A percentile compares a stretch with the other conserved stretches of the same genome.
Evolutionary conservation across 2,113 vertebrate genomes (phyloP).

Genomic region (Plestiodon gilberti): DNA sequence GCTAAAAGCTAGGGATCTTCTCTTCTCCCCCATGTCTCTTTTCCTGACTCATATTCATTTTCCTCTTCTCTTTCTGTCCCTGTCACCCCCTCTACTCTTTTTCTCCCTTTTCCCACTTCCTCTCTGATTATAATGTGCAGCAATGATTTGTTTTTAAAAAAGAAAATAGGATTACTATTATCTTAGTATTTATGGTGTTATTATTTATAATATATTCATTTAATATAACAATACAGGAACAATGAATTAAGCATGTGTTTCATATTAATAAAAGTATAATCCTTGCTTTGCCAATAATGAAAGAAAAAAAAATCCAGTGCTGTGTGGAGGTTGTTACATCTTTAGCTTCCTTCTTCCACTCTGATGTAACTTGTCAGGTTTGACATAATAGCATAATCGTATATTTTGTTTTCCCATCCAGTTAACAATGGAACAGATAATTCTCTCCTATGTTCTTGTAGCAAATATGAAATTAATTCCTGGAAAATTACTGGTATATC

Average conservation of each 20-base stretch:
- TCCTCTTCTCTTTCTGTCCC: too few species aligned
- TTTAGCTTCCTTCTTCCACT: background rate
- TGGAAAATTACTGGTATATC: background rate
- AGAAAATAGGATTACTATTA: background rate
- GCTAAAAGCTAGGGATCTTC: too few species aligned
- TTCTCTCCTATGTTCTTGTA: background rate
- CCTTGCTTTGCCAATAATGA: background rate
- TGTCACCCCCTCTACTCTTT: background rate
- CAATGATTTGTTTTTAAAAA: background rate
- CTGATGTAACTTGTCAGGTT: background rate
- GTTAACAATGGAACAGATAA: conserved; percentile 1
- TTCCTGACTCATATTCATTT: background rate
- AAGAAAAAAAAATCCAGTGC: background rate
- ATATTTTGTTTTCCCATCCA: background rate
- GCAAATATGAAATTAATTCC: background rate
- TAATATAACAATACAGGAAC: background rate
- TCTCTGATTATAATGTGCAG: background rate
- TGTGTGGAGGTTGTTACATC: background rate
- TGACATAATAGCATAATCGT: background rate
- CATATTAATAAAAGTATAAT: background rate
- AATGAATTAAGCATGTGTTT: background rate
- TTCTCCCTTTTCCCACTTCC: background rate
- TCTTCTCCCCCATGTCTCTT: background rate
- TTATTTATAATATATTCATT: background rate
- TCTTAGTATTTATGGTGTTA: background rate